Percentiles rank a stretch among this genome's conserved stretches.
Evolutionary conservation across 2,113 vertebrate genomes (phyloP).

Genomic region (Scortum barcoo): DNA sequence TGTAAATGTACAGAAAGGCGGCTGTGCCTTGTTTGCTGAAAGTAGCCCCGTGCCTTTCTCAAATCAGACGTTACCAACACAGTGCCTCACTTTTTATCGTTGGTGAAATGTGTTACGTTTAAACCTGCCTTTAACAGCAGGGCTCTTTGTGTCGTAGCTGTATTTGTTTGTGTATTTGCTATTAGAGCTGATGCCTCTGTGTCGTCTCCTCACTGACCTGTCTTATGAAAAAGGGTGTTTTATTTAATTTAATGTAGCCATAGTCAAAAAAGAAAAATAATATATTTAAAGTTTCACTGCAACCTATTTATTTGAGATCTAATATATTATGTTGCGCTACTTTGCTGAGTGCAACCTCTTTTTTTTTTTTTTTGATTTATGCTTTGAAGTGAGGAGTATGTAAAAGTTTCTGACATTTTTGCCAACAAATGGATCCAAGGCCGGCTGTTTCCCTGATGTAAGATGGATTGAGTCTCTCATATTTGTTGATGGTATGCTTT

Average conservation of each 20-base stretch:
- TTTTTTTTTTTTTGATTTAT: no score
- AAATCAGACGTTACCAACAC: not conserved
- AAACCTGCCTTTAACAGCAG: not conserved
- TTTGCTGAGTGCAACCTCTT: constrained; percentile 18
- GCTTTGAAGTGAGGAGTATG: constrained; percentile 13
- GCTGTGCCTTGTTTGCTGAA: constrained; percentile 22
- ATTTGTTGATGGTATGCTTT: constrained; percentile 34
- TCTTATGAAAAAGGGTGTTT: constrained; percentile 11
- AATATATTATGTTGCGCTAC: constrained; percentile 64
- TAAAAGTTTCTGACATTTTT: constrained; percentile 25
- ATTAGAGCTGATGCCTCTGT: not conserved
- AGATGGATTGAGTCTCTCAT: constrained; percentile 33
- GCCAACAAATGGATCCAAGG: constrained; percentile 23
- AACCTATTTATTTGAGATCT: constrained; percentile 69
- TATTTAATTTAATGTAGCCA: constrained; percentile 1
- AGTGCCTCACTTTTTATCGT: not conserved
- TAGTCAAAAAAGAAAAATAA: constrained; percentile 31
- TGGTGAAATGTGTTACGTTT: not conserved
- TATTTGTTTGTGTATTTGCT: constrained; percentile 13
- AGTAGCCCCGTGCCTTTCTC: constrained; percentile 26
- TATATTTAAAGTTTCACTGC: constrained; percentile 51
- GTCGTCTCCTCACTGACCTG: not conserved
- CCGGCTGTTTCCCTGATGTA: constrained; percentile 6
- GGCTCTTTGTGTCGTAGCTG: not conserved
- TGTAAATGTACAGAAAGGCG: constrained; percentile 15